Conservation (phyloP, 1,140 invertebrate species). For the Whitmania pigra region DNA sequence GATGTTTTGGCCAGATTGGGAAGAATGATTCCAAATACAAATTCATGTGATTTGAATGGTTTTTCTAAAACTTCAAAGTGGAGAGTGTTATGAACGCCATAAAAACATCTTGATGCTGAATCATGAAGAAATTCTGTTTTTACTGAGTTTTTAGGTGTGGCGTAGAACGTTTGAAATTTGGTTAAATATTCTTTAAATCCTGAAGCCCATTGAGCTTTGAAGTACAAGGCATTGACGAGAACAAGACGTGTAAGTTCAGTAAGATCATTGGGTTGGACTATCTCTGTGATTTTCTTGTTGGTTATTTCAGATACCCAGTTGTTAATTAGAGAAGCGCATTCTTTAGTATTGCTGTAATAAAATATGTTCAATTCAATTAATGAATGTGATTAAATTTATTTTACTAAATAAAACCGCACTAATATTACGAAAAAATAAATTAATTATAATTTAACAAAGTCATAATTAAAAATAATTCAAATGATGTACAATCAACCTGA, state of each 20-base stretch:
- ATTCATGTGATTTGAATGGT: no score
- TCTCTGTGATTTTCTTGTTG: conserved; percentile 4
- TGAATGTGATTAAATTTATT: no score
- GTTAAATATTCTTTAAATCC: background rate
- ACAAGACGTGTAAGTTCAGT: background rate
- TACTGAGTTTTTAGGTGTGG: background rate
- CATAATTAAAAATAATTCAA: no score
- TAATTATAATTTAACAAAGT: background rate
- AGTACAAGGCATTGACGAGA: conserved; percentile 12
- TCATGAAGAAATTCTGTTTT: conserved; percentile 30
- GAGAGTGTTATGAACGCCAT: background rate
- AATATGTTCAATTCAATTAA: no score
- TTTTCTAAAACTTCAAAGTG: conserved; percentile 2
- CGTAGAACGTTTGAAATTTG: background rate
- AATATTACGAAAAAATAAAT: no score
- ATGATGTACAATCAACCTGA: background rate
- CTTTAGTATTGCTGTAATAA: background rate
- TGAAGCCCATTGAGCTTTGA: conserved; percentile 5
- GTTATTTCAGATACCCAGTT: conserved; percentile 7
- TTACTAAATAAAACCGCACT: no score
- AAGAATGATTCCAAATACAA: background rate
- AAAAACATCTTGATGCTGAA: background rate
- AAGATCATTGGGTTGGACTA: background rate
- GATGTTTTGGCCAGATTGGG: background rate
- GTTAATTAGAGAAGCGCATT: conserved; percentile 6